Conservation (phyloP, 1,140 invertebrate species). For the Conus betulinus region DNA sequence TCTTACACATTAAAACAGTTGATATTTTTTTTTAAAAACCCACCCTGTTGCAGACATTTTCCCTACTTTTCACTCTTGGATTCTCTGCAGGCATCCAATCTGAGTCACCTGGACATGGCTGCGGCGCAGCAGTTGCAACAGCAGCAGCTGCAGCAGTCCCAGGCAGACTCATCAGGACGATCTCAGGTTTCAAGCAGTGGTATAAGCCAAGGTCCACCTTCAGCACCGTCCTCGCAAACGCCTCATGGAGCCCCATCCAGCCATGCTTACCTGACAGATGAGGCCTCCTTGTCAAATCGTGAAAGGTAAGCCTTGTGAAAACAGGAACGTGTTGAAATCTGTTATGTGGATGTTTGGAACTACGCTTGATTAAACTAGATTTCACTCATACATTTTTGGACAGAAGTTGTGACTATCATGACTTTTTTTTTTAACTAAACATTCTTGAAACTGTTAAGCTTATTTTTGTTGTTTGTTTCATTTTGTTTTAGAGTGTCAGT, state of each 20-base stretch:
- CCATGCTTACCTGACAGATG: slow-evolving; percentile 54
- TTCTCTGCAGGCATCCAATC: slow-evolving; percentile 58
- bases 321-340: not conserved
- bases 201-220: slow-evolving; percentile 1
- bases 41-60: no score
- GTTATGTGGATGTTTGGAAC: no score
- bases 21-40: no score
- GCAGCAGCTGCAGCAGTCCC: slow-evolving; percentile 21
- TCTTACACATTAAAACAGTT: no score
- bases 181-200: not conserved
- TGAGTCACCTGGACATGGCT: slow-evolving; percentile 65
- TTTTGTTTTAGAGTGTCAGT: no score
- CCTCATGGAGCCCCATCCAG: slow-evolving; percentile 38
- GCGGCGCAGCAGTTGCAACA: slow-evolving; percentile 65
- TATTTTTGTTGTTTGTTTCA: no score
- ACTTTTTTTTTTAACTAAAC: no score
- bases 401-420: no score
- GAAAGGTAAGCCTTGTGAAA: slow-evolving; percentile 55
- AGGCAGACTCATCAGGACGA: not conserved
- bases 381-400: no score
- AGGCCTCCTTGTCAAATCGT: slow-evolving; percentile 58
- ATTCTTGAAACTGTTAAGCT: no score
- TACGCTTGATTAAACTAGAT: no score
- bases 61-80: no score
- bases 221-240: slow-evolving; percentile 29